phyloP scores from a whole-genome alignment of 2,888 invertebrate species.

The Lithophane semibrunnea region DNA sequence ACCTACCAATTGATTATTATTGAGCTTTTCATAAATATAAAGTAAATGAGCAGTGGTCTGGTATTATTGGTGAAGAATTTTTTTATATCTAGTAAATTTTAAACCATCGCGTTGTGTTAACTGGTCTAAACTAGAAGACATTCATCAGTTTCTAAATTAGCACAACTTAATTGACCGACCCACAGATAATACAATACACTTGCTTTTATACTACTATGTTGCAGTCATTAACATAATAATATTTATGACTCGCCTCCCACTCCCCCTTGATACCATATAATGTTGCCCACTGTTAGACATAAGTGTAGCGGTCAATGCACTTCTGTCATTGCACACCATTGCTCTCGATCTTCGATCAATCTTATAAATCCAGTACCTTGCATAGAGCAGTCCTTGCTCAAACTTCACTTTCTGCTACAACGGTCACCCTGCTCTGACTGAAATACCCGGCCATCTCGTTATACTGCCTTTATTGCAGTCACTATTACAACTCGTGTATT shows the following conservation, averaged over 20 bases:
- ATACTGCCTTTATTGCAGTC: neutral
- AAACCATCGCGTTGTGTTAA: neutral
- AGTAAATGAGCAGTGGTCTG: neutral
- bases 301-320: neutral
- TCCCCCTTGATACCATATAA: neutral
- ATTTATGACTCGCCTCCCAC: constrained; percentile 3
- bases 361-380: neutral
- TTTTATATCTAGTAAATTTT: neutral
- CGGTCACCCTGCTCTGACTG: too few species aligned
- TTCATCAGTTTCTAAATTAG: neutral
- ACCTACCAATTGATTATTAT: neutral
- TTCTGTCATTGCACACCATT: neutral
- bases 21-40: neutral
- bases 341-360: neutral
- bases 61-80: neutral
- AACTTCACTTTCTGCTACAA: neutral
- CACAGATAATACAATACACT: constrained; percentile 4
- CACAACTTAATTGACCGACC: neutral
- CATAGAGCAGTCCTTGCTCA: too few species aligned
- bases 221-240: neutral
- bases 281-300: neutral
- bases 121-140: neutral
- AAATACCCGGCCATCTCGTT: neutral
- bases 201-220: constrained; percentile 32
- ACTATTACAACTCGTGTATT: neutral